A percentile compares a stretch with the other conserved stretches of the same genome.
Evolutionary conservation across 2,888 invertebrate species (phyloP).

Genomic region (Agrypnus murinus): DNA sequence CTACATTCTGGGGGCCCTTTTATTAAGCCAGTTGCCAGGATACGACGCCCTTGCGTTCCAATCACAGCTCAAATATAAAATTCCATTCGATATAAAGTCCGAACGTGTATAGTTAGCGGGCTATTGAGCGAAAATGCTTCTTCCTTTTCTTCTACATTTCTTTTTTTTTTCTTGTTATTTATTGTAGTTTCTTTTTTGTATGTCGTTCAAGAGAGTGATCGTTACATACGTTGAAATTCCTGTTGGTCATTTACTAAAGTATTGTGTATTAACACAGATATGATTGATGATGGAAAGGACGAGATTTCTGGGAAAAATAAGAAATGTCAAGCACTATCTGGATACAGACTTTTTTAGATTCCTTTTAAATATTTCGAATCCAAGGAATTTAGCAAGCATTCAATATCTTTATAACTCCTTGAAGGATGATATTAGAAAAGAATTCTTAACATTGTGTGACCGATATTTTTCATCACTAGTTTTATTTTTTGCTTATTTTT

Average conservation of each 20-base stretch:
- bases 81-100: slow-evolving; percentile 50
- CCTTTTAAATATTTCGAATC: no score
- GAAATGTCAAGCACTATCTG: no score
- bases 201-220: slow-evolving; percentile 35
- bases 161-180: background rate
- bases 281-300: slow-evolving; percentile 36
- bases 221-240: slow-evolving; percentile 28
- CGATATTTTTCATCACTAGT: no score
- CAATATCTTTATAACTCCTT: no score
- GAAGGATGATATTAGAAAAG: no score
- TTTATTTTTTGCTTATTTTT: no score
- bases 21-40: slow-evolving; percentile 52
- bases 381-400: no score
- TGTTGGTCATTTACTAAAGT: slow-evolving; percentile 25
- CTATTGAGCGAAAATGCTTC: slow-evolving; percentile 40
- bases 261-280: slow-evolving; percentile 38
- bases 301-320: background rate
- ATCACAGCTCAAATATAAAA: slow-evolving; percentile 52
- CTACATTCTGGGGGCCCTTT: slow-evolving; percentile 49
- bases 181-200: slow-evolving; percentile 6
- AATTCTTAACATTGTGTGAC: no score
- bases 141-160: slow-evolving; percentile 4
- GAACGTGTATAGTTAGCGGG: slow-evolving; percentile 49
- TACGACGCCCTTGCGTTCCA: slow-evolving; percentile 49
- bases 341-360: no score